Evolutionary conservation across 1,140 invertebrate genomes (phyloP), one percentile per base, ranked within the genome.

Genomic region (Phthorimaea operculella): DNA sequence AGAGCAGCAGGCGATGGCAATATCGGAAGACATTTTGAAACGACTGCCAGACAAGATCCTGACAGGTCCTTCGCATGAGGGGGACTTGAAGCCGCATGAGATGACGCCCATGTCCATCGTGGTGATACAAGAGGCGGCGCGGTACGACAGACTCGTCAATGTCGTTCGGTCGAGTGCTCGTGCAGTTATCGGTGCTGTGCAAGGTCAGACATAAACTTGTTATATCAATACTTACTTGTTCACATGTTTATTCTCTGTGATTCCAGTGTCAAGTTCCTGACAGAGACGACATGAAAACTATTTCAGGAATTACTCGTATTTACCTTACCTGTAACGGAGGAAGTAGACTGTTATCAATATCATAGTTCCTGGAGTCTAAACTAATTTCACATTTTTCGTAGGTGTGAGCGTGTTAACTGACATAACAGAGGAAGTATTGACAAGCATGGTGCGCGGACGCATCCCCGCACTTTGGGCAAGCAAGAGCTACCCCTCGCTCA

Each of bases 401-500:
- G 85, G 85, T 54, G 72, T 84, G 5, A 85, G 79, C 56, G 79
- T 97, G 1, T 92, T 98, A 90, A 96, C 94, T 0, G 87, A 91
- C 36, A 92, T 95, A 58, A 89, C 97, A 14, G 97, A 98, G 81
- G 93, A 95, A 76, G 92, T 98, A 2, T 89, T 94, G 33, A 89
- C 90, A 11, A 93, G 93, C 54, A 94, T 98, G 62, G 86, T 95
- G 47, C 92, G 90, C 47, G 93, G 92, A 4, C 93, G 90, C 85
- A 94, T 98, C 59, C 96, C 96, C 0, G 82, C 82, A n/a, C 86
- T 93, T 64, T 98, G 96, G 96, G 90, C 90, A 52, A 88, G 88
- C 64, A 91, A 90, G 66, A 96, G 96, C 4, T 99, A 98, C 84
- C 96, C 97, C 5, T 98, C 95, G 5, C 80, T 98, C 4, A 98